Percentiles rank a stretch among this genome's conserved stretches.
These are phyloP conservation scores for Drosophila basisetae DNA, from an alignment of 2,888 invertebrate species.

Conservation along the genomic window DNA sequence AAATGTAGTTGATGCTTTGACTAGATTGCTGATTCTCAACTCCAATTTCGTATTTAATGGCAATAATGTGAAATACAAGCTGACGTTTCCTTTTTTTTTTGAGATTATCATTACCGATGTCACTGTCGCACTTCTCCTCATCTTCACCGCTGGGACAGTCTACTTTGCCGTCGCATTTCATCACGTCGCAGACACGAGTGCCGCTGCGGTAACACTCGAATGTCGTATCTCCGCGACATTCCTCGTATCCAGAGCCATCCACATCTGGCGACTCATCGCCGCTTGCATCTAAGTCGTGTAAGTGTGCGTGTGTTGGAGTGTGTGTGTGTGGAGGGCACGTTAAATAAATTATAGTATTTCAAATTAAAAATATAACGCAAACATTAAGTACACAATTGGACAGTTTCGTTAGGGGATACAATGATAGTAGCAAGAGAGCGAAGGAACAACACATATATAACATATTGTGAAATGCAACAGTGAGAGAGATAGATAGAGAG, in stretches of 20 bases:
- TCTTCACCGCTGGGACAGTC: slow-evolving; percentile 84
- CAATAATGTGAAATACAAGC: background rate
- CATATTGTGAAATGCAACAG: background rate
- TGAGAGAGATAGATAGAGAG: background rate
- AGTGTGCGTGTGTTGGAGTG: background rate
- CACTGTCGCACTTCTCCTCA: slow-evolving; percentile 73
- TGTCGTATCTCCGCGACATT: slow-evolving; percentile 82
- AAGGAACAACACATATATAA: slow-evolving; percentile 1
- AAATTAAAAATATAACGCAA: slow-evolving; percentile 22
- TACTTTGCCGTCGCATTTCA: slow-evolving; percentile 76
- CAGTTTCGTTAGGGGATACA: background rate
- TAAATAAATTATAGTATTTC: slow-evolving; percentile 35
- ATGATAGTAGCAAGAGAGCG: background rate
- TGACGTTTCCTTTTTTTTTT: background rate
- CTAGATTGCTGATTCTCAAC: background rate
- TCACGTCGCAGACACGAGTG: slow-evolving; percentile 79
- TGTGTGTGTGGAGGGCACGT: slow-evolving; percentile 15
- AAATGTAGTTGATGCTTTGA: background rate
- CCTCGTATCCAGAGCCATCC: slow-evolving; percentile 62
- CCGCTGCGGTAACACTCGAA: slow-evolving; percentile 74
- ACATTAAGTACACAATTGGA: slow-evolving; percentile 15
- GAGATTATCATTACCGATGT: slow-evolving; percentile 46
- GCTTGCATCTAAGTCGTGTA: slow-evolving; percentile 28
- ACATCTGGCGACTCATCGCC: slow-evolving; percentile 21
- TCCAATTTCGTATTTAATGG: slow-evolving; percentile 2